A percentile compares a stretch with the other conserved stretches of the same genome.
Conservation (phyloP, 2,113 vertebrate species). For the Eudyptes chrysolophus region DNA sequence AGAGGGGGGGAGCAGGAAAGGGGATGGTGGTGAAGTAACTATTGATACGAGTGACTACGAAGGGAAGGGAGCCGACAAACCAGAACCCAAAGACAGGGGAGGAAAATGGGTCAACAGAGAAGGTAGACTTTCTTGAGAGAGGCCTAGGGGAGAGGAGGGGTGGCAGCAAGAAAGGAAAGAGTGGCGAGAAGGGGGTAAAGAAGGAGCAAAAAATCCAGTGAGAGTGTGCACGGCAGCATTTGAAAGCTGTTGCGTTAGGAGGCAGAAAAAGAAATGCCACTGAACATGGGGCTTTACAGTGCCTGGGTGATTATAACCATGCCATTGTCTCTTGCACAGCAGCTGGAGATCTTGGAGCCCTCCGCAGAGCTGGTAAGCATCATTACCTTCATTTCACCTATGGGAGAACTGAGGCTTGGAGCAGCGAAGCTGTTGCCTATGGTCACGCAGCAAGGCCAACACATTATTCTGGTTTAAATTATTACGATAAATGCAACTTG, state of each 20-base stretch:
- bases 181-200: background rate
- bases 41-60: fast-evolving
- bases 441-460: background rate
- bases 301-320: background rate
- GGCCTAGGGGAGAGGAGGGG: background rate
- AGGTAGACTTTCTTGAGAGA: background rate
- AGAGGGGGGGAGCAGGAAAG: background rate
- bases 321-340: background rate
- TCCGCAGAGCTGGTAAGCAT: background rate
- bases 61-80: background rate
- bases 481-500: background rate
- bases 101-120: background rate
- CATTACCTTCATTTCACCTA: background rate
- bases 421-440: background rate
- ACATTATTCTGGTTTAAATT: background rate
- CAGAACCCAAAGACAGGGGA: background rate
- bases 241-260: background rate
- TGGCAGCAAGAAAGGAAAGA: background rate
- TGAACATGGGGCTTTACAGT: background rate
- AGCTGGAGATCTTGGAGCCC: background rate
- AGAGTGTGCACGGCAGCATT: fast-evolving
- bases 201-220: background rate
- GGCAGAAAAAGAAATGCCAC: background rate
- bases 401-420: background rate
- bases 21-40: background rate